Evolutionary conservation across 2,888 invertebrate species (phyloP), one percentile per base, ranked within the genome.

Genomic region (Leptinotarsa haldemani): DNA sequence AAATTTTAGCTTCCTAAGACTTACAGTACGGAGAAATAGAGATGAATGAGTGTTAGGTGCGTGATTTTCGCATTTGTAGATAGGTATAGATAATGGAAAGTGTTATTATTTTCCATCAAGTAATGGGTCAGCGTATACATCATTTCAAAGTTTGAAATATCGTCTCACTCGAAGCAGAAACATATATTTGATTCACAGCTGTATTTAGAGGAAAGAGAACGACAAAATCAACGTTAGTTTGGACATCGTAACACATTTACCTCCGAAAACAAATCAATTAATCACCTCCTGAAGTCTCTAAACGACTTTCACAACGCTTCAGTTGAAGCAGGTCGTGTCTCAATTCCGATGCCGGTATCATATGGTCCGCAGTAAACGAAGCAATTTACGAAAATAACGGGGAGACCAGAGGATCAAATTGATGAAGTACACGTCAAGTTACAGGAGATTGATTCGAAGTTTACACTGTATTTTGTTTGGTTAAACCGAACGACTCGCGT

Each of bases 351-450:
- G 30, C 18, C 61, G 61, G 61, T 40, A 61, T 61, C 61, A 61
- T 40, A 61, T 61, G 61, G 61, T 61, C 40, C 40, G 7, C 9
- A 30, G 40, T 61, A 40, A 61, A 61, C 61, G 61, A 61, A 61
- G 61, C 61, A 61, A 61, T 61, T 61, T 61, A 61, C 61, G 40
- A 61, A 61, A 61, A 61, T 30, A 61, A 61, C 30, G 61, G 40
- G 61, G n/a, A 4, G 18, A n/a, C 61, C 40, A 61, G n/a, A 25
- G 61, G 61, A 61, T 61, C 61, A 61, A 61, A 30, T 61, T 61
- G 61, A 61, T 61, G 61, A 61, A 61, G 25, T 61, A 40, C 61
- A 40, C 61, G 30, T 61, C 61, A n/a, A 61, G 61, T 61, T 61
- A 61, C 40, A 61, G 16, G 40, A 61, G 61, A 61, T 61, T 61